Evolutionary conservation across 2,888 invertebrate species (phyloP).

Genomic region (Anagyrus pseudococci): DNA sequence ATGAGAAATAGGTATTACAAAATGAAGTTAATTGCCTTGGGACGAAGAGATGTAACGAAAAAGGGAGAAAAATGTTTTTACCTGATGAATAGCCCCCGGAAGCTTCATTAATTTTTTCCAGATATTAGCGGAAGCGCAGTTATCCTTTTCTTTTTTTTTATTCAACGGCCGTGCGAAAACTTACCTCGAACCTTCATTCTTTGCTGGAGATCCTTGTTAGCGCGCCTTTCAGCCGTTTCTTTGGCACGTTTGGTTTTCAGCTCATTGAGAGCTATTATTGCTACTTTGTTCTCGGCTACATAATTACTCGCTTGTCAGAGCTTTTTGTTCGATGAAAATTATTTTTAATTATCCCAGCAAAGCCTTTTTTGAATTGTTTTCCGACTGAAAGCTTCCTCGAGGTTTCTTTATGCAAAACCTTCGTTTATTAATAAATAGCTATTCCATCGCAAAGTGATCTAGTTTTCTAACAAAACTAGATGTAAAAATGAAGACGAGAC

Average conservation of each 20-base stretch:
- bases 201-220: not conserved
- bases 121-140: not conserved
- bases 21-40: not conserved
- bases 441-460: too few relatives aligned
- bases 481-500: too few relatives aligned
- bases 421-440: too few relatives aligned
- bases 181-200: not conserved
- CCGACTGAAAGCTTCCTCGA: too few relatives aligned
- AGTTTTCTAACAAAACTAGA: too few relatives aligned
- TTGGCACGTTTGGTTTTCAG: not conserved
- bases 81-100: not conserved
- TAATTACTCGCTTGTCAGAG: not conserved
- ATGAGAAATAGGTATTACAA: too few relatives aligned
- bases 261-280: not conserved
- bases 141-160: not conserved
- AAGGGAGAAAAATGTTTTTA: too few relatives aligned
- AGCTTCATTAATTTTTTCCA: not conserved
- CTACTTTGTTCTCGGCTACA: not conserved
- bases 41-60: not conserved
- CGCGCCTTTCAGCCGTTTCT: constrained; percentile 1
- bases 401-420: too few relatives aligned
- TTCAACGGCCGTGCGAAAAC: too few relatives aligned
- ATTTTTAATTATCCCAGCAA: not conserved
- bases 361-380: too few relatives aligned
- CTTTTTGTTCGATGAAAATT: not conserved